Evolutionary conservation across 1,140 invertebrate genomes (phyloP), one percentile per base, ranked within the genome.

Genomic region (Trachymyrmex cornetzi): DNA sequence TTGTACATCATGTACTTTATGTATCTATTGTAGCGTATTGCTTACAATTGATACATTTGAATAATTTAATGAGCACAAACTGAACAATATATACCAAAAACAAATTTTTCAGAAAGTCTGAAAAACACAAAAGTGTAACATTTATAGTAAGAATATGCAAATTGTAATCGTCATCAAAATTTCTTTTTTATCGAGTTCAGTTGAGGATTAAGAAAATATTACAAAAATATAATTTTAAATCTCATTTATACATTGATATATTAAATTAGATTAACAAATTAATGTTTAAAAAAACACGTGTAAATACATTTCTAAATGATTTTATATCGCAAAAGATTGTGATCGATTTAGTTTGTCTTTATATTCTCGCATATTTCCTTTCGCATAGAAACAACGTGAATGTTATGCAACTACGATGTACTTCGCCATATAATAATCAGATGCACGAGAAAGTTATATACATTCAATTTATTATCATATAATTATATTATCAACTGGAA

Each of bases 371-470:
- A 53, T 55, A 27, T 9, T 63, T 7, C 2, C 6, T n/a, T 75
- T 75, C 27, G 9, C 38, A 27, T 24, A 38, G n/a, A 59, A 59
- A 19, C 55, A 64, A 38, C 6, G 16, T 38, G n/a, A 22, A 69
- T 30, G 30, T 82, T 59, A 19, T 48, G 48, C 30, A 44, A 69
- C 12, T 16, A 55, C 9, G 19, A 3, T 22, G 16, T n/a, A 72
- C 55, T 71, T 82, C 30, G 22, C 34, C 24, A 38, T 27, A n/a
- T 44, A 57, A 5, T 57, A 59, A 74, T 82, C 22, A 74, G 34
- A 44, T 19, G 12, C 38, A 72, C 38, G 44, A 71, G 66, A 72
- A 82, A 82, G 53, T 72, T 59, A 48, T 61, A 44, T 59, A 44
- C 14, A 44, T 72, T 71, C 64, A 72, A 57, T 57, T 57, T 61